Evolutionary conservation across 2,797 vertebrate genomes (phyloP), one percentile per base, ranked within the genome.

Genomic region (Lateolabrax maculatus): DNA sequence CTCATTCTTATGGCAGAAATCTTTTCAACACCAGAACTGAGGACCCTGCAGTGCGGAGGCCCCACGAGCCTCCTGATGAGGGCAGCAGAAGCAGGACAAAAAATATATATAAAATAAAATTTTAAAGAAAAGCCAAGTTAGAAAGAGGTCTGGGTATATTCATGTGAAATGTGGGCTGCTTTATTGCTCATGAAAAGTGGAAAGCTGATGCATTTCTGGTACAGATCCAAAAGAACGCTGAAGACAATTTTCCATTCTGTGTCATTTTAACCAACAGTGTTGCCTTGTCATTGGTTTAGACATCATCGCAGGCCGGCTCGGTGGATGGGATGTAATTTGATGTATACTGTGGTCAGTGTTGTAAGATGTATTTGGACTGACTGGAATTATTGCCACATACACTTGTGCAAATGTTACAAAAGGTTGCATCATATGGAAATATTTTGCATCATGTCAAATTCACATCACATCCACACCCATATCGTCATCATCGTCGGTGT

Each of bases 1-100:
- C 82, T 91, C 86, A 74, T 89, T 86, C 86, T 89, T 51, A 87
- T 48, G 71, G 87, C 83, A 84, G 84, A 75, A 82, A 67, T 69
- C 84, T 75, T 90, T 90, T 92, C 88, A 92, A 90, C 91, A 87
- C 87, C 84, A 83, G 86, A 78, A 15, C 81, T 37, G 69, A 84
- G 81, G 81, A 60, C 52, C 15, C 48, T 58, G 86, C 56, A 58
- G 85, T 1, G 15, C 62, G 2, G 71, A 81, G 78, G 84, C 81
- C 84, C 83, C 65, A 23, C 23, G n/a, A 87, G 80, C 64, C 88
- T 86, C 79, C 87, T 92, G 90, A 92, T 90, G 90, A 89, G 89
- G 84, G 91, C 89, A 89, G 79, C 91, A 91, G 91, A 89, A 84
- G 79, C 79, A 77, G 74, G 65, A 69, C 46, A 12, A 29, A 57